phyloP scores from a whole-genome alignment of 2,888 invertebrate genomes.

The Argyra leucocephala region DNA sequence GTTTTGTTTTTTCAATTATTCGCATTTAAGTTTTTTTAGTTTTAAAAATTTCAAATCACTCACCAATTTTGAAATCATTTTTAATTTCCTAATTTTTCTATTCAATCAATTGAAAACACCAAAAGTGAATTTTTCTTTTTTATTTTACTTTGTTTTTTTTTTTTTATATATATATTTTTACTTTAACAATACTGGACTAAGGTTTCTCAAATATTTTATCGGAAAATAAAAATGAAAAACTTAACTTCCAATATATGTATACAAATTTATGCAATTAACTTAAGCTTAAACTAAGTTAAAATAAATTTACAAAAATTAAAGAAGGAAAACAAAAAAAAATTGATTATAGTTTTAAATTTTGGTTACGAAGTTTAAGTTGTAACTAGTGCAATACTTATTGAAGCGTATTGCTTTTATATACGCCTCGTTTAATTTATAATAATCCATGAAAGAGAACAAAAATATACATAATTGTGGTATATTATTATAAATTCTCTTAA shows the following conservation, averaged over 20 bases:
- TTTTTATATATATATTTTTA: too few relatives aligned
- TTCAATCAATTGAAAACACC: too few relatives aligned
- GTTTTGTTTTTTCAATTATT: background rate
- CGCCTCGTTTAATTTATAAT: background rate
- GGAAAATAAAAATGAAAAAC: background rate
- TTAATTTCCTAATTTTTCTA: background rate
- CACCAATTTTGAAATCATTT: conserved; percentile 6
- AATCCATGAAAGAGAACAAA: background rate
- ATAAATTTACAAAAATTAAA: too few relatives aligned
- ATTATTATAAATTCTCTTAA: background rate
- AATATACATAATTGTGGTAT: background rate
- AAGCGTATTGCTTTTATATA: conserved; percentile 3
- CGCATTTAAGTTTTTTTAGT: background rate
- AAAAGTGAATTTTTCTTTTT: background rate
- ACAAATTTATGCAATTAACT: background rate
- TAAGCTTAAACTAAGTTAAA: too few relatives aligned
- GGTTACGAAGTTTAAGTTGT: conserved; percentile 1
- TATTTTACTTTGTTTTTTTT: background rate
- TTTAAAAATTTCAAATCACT: background rate
- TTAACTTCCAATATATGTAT: background rate
- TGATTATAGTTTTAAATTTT: background rate
- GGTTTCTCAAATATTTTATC: background rate
- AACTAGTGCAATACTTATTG: conserved; percentile 6
- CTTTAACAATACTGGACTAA: background rate
- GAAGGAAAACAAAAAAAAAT: background rate